A percentile compares a stretch with the other conserved stretches of the same genome.
Conservation (phyloP, 2,113 vertebrate genomes). For the Microcebus griseorufus region DNA sequence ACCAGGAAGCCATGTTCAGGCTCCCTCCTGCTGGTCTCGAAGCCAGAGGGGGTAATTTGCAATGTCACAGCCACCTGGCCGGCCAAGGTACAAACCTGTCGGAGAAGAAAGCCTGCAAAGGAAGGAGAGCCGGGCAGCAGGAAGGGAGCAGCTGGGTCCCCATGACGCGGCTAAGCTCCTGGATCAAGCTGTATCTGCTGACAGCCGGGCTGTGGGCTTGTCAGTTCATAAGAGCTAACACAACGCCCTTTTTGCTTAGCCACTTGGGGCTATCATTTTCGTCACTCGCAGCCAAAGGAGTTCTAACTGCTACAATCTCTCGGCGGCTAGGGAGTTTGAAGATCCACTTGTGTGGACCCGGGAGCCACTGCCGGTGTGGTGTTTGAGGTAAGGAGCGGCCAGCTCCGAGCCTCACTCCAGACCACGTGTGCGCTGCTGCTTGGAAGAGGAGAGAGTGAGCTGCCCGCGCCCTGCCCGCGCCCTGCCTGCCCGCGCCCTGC, state of each 20-base stretch:
- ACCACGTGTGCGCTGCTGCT: background rate
- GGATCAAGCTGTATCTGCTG: conserved; percentile 31
- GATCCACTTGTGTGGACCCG: background rate
- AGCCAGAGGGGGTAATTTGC: background rate
- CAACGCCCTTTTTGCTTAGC: background rate
- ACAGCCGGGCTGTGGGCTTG: background rate
- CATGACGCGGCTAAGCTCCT: background rate
- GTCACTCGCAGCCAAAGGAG: background rate
- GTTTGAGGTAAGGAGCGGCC: background rate
- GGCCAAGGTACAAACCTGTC: background rate
- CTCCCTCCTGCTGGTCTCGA: background rate
- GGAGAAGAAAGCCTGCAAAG: background rate
- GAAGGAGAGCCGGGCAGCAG: background rate
- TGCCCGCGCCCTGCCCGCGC: background rate
- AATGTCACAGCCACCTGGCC: background rate
- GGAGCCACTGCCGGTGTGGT: background rate
- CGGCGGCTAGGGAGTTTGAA: background rate
- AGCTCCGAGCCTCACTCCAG: background rate
- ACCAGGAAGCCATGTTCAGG: background rate
- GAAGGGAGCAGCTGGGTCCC: background rate
- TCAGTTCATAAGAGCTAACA: background rate
- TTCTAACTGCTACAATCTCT: background rate
- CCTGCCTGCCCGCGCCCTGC: too few species aligned
- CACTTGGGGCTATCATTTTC: too few species aligned
- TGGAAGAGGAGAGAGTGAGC: background rate